Evolutionary conservation across 2,113 vertebrate genomes (phyloP), one percentile per base, ranked within the genome.

Genomic region (Vireo altiloquus): DNA sequence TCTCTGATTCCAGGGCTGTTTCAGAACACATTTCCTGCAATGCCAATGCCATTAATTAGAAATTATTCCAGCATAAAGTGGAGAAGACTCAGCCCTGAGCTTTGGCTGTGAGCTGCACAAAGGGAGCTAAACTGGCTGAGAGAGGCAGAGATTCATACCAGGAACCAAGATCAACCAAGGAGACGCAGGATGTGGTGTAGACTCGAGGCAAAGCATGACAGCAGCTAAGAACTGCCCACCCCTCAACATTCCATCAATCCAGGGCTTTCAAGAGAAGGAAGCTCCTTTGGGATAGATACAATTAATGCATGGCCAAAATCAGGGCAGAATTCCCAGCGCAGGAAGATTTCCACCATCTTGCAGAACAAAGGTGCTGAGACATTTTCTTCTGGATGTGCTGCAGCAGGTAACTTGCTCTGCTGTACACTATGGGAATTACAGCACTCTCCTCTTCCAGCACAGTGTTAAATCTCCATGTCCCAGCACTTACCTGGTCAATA

Each of bases 401-500:
- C 20, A 39, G 59, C 28, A 72, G 52, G 1, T 17, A 21, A 30
- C 15, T 30, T 40, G 52, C 49, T 49, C 11, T 11, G 33, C 52
- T 37, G 49, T 9, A 10, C 14, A 23, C 21, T 40, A 7, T 1
- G 1, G 6, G 13, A 59, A 42, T 42, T 5, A 33, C 13, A 16
- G 6, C 2, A 27, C 21, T 54, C 47, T 70, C 22, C 49, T 46
- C 52, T 31, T 52, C 23, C n/a, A 50, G 49, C 33, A 22, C 18
- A 9, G 13, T 2, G 5, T 25, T 60, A 47, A 47, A 59, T 3
- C 19, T 30, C n/a, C 19, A 1, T 1, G 0, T 10, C 10, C 47
- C 39, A 33, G 40, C 52, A 42, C 97, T 97, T 84, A 98, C 99
- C 98, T 95, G 98, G 97, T 98, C 98, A 2, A 87, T 98, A 97